Evolutionary conservation across 2,888 invertebrate species (phyloP), one percentile per base, ranked within the genome.

Genomic region (Metellina segmentata): DNA sequence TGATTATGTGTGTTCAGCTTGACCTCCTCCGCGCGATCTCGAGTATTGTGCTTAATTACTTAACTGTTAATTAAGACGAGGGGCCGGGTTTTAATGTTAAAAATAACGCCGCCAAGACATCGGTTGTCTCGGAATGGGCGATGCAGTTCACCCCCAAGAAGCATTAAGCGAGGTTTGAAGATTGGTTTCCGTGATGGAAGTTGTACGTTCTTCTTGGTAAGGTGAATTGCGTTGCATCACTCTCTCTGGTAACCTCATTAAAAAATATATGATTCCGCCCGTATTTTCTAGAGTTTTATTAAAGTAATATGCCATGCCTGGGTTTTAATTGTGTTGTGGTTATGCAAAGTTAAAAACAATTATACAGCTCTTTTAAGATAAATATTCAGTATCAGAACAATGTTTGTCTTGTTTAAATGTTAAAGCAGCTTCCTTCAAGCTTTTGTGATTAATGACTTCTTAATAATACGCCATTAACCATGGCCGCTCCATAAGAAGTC

Each of bases 11-110:
- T 74, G 81, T 85, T 79, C 49, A 70, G 49, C 70, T 83, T 83
- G 83, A 89, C 82, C 83, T 83, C 71, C 48, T 16, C 20, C 71
- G 34, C 13, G 83, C 49, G 83, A 89, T 70, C 89, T 83, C 71
- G 83, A 89, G 89, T 78, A 91, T 91, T 87, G 86, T 87, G 82
- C 83, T 87, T 91, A 91, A 91, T 91, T 91, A 91, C 91, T 91
- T 87, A 91, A 91, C 91, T 87, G 82, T 87, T 91, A 91, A 91
- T 91, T 91, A 91, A 91, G 91, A 91, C 89, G 51, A n/a, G 51
- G 72, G 52, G 52, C 75, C 20, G 70, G 87, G 61, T 78, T 81
- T 85, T 75, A 69, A 86, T 85, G 81, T 86, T 87, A 91, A 91
- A 89, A 85, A 85, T 89, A 89, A 61, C 16, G 61, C 83, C 78